Percentiles rank a stretch among this genome's conserved stretches.
phyloP scores from a whole-genome alignment of 1,140 invertebrate genomes.

The Anoplolepis gracilipes region DNA sequence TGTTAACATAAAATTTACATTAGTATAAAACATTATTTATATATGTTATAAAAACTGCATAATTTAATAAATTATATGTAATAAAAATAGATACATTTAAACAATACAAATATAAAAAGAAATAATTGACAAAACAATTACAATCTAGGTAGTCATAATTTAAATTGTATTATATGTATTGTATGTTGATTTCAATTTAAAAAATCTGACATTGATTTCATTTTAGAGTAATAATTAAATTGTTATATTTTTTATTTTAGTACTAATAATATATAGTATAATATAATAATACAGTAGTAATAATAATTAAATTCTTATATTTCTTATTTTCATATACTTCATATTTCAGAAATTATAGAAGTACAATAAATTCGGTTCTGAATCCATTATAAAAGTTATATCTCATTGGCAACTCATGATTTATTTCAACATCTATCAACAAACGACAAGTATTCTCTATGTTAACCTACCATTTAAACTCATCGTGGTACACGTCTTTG shows the following conservation, averaged over 20 bases:
- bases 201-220: not conserved
- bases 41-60: not conserved
- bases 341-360: not conserved
- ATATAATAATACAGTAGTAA: no score
- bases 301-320: no score
- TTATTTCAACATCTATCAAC: not conserved
- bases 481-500: conserved; percentile 36
- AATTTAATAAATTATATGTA: not conserved
- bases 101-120: not conserved
- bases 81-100: not conserved
- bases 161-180: not conserved
- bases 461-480: conserved; percentile 39
- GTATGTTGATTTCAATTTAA: not conserved
- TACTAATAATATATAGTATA: no score
- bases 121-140: not conserved
- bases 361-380: not conserved
- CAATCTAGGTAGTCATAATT: not conserved
- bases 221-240: not conserved
- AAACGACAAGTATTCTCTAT: not conserved
- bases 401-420: not conserved
- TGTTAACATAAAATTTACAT: conserved; percentile 80
- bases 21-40: not conserved
- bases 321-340: no score
- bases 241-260: not conserved
- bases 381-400: conserved; percentile 12